Evolutionary conservation across 2,113 vertebrate species (phyloP).

Genomic region (Tetrax tetrax): DNA sequence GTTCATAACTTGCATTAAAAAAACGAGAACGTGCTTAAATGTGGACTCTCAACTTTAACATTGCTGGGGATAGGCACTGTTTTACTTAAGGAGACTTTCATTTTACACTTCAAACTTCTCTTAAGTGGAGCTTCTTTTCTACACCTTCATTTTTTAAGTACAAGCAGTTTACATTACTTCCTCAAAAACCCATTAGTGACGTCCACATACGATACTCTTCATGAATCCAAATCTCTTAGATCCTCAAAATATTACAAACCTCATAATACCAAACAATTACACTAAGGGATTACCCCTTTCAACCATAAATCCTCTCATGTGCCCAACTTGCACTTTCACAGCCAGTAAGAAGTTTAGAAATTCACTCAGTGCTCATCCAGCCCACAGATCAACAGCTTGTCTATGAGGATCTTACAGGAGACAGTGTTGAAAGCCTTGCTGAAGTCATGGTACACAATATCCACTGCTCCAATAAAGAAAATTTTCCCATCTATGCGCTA

Average conservation of each 20-base stretch:
- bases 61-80: not conserved
- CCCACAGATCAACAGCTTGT: not conserved
- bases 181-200: not conserved
- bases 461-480: not conserved
- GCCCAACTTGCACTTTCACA: not conserved
- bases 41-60: not conserved
- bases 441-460: not conserved
- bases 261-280: not conserved
- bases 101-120: not conserved
- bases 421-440: not conserved
- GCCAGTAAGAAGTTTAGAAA: not conserved
- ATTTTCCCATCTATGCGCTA: not conserved
- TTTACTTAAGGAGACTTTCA: not conserved
- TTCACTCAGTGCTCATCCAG: not conserved
- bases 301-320: rapidly evolving
- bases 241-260: not conserved
- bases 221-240: not conserved
- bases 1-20: not conserved
- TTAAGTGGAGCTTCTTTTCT: not conserved
- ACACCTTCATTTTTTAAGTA: not conserved
- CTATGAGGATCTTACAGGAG: not conserved
- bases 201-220: rapidly evolving
- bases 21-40: not conserved
- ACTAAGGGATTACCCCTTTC: not conserved
- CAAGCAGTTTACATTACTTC: not conserved